Percentiles rank a stretch among this genome's conserved stretches.
Conservation (phyloP, 2,113 vertebrate genomes). For the Syngnathus typhle region DNA sequence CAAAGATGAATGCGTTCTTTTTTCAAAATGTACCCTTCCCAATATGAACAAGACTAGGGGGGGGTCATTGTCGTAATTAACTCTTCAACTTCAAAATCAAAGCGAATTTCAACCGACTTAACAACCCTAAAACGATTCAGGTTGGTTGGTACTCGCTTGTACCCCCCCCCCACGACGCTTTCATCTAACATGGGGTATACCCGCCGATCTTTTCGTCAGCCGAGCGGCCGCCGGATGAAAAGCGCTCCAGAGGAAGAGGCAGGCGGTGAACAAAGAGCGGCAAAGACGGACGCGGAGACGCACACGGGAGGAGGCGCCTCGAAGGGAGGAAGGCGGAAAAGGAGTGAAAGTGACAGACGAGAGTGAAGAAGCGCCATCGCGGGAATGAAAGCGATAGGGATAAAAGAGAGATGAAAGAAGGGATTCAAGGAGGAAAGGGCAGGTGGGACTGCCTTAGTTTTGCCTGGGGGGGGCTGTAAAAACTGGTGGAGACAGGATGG, state of each 20-base stretch:
- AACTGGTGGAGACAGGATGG: slow-evolving; percentile 15
- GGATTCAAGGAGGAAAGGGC: slow-evolving; percentile 33
- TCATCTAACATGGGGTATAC: slow-evolving; percentile 6
- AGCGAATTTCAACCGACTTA: not conserved
- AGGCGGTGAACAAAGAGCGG: slow-evolving; percentile 19
- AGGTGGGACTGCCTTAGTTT: slow-evolving; percentile 21
- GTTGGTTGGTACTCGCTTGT: not conserved
- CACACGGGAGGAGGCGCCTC: slow-evolving; percentile 7
- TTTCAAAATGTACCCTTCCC: too few species aligned
- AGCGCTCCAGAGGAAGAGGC: slow-evolving; percentile 2
- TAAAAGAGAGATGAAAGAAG: slow-evolving; percentile 42
- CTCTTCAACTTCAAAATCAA: not conserved
- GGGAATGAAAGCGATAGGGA: slow-evolving; percentile 29
- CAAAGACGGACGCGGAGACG: slow-evolving; percentile 11
- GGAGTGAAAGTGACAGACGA: slow-evolving; percentile 7
- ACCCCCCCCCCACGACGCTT: slow-evolving; percentile 10
- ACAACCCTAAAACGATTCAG: not conserved
- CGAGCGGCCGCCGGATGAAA: slow-evolving; percentile 17
- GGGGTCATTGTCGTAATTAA: not conserved
- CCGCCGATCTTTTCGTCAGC: slow-evolving; percentile 37
- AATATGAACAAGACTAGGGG: not conserved
- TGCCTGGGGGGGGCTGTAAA: not conserved
- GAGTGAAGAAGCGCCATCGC: slow-evolving; percentile 18
- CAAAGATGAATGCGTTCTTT: too few species aligned
- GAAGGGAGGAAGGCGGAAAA: slow-evolving; percentile 1